Base-by-base conservation (phyloP, 2,797 vertebrate genomes). In the Xenopus petersii region DNA sequence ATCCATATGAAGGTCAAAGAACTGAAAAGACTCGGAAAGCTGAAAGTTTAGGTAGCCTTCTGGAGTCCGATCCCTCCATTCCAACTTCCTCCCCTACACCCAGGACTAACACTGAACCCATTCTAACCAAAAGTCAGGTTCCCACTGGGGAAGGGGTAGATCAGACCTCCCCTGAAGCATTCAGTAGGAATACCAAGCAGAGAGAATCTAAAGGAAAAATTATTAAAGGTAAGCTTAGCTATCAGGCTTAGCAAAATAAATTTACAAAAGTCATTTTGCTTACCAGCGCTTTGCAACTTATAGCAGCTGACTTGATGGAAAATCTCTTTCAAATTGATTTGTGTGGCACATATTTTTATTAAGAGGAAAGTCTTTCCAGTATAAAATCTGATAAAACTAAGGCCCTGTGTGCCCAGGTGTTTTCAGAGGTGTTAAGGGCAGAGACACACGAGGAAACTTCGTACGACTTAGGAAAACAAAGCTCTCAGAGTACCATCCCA, bases 141-240 rank as follows among this genome's bases (percentile, higher is more conserved):
- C 74, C 90, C 68, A 83, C 86, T 59, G 92, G 91, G 83, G 92
- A 94, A 80, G 79, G 81, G 47, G 80, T 81, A 74, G 84, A 88
- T 56, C 83, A 90, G 73, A 89, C 84, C 69, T 94, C 91, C 77
- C 90, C 94, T 73, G 88, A 89, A 13, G 92, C 88, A 26, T 84
- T 91, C 59, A 84, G 87, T 82, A 89, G 85, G 60, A 94, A 83
- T 36, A 84, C 88, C 60, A 97, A 94, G 84, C 94, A 93, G 85
- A 93, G 86, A 83, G 95, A 96, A 84, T 87, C 88, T 71, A 96
- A 95, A 87, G 92, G 90, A 70, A 95, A 93, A 86, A 36, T 73
- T 36, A 4, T 61, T 60, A 95, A 94, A 92, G 95, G 95, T 96
- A 87, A 85, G 81, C 61, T 21, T 67, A 70, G 58, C 33, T 1